Evolutionary conservation across 2,113 vertebrate genomes (phyloP), one percentile per base, ranked within the genome.

Genomic region (Semnornis frantzii): DNA sequence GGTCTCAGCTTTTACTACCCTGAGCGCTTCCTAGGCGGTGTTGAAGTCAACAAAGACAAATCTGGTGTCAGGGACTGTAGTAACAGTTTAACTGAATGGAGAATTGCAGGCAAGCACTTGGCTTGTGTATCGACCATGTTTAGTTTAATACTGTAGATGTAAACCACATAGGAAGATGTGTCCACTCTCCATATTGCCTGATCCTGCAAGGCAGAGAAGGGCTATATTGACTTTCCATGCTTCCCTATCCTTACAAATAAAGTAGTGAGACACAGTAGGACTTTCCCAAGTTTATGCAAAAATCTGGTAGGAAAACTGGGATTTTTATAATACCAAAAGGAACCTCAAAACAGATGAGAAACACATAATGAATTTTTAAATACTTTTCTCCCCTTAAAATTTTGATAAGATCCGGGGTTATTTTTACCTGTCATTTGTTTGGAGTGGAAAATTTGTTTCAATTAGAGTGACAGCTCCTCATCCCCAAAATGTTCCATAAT

Each of bases 351-450:
- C 48, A 76, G 34, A 92, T 70, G 55, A 42, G 77, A 96, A 84
- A 75, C 25, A 90, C 30, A 59, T 39, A 84, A 94, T 92, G 28
- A 74, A 86, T 92, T 92, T 95, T 96, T 94, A 92, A 96, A 88
- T 30, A 58, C 11, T 21, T 9, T 87, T 85, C 44, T 83, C 15
- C 25, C 48, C 65, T 90, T 92, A 93, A 94, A 88, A 96, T 8
- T 46, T 89, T 89, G 23, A 66, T 76, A 89, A 82, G 62, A 82
- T 79, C 46, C 17, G 54, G 20, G 28, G 14, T 87, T 94, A 76
- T 87, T 94, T 96, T 93, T 76, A 50, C 59, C n/a, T 94, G 63
- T 11, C 75, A 39, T 82, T 95, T 94, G 54, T 92, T 91, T 76
- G 59, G 44, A 93, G 39, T 42, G 21, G 60, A 92, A 86, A 94